Base-by-base conservation (phyloP, 2,113 vertebrate species). In the Melanerpes formicivorus region DNA sequence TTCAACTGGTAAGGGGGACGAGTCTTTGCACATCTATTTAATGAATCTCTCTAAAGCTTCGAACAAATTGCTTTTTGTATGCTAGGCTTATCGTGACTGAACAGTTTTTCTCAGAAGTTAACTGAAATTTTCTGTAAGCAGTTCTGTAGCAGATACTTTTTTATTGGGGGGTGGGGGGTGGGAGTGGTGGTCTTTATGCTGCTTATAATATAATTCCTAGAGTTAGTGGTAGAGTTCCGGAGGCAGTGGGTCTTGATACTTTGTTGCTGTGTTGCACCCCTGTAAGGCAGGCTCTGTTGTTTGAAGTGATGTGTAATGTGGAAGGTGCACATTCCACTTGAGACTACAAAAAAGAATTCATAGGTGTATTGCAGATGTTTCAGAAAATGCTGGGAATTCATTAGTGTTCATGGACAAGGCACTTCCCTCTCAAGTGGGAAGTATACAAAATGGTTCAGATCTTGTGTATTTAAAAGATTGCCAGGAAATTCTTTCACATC, bases 301-400 rank as follows among this genome's bases (percentile, higher is more conserved):
- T 27, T 2, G 1, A 52, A 81, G 73, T 37, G 10, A 34, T 21
- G 6, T 5, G 4, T 19, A 63, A 37, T 2, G 1, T 15, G 26
- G 25, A 37, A 44, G 50, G 7, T 18, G 11, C 50, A 5, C 0
- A 0, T 72, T 60, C 7, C 8, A 5, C 27, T 63, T 46, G 14
- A 70, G 19, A 37, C 10, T 44, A 18, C 27, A 71, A 60, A 82
- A 81, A 83, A 14, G 8, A 60, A 48, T 56, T 66, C 25, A 29
- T 6, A 16, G 42, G 50, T 9, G 63, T 55, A 52, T 26, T 22
- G 3, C 50, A 85, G 16, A 21, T 25, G 67, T 80, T 71, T 86
- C n/a, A 52, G 66, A 70, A 90, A 71, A 67, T 52, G 2, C 9
- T 29, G 7, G 48, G 22, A 78, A 75, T 59, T 77, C 6, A 14